Evolutionary conservation across 2,113 vertebrate species (phyloP).

Genomic region (Himantopus leucocephalus): DNA sequence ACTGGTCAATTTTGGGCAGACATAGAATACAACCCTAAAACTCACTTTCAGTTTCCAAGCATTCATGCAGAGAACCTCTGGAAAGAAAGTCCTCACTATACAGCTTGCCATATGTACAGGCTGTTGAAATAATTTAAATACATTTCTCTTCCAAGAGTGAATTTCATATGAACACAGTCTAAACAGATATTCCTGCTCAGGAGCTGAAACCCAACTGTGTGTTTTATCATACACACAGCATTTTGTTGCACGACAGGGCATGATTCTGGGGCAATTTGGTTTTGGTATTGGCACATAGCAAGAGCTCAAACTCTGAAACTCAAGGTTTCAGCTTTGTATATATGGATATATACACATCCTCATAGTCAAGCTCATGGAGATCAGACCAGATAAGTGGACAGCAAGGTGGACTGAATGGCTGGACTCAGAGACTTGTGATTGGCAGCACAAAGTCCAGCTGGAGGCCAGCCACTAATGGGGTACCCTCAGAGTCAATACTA

Average conservation of each 20-base stretch:
- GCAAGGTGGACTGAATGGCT: background rate
- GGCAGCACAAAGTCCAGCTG: background rate
- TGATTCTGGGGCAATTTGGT: background rate
- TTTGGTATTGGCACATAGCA: background rate
- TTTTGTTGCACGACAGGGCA: background rate
- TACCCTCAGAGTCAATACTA: background rate
- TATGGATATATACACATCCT: background rate
- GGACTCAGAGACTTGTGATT: background rate
- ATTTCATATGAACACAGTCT: background rate
- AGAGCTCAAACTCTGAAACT: background rate
- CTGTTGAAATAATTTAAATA: background rate
- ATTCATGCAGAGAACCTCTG: background rate
- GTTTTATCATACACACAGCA: background rate
- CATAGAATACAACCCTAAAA: background rate
- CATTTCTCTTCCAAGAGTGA: background rate
- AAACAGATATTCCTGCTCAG: background rate
- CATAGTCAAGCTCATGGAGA: background rate
- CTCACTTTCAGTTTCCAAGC: background rate
- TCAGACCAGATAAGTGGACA: background rate
- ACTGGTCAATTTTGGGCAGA: background rate
- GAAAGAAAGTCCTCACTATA: background rate
- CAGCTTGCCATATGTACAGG: background rate
- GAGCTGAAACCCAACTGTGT: background rate
- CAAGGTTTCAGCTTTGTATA: background rate
- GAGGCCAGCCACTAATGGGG: background rate